Evolutionary conservation across 2,113 vertebrate species (phyloP).

Genomic region (Abramis brama): DNA sequence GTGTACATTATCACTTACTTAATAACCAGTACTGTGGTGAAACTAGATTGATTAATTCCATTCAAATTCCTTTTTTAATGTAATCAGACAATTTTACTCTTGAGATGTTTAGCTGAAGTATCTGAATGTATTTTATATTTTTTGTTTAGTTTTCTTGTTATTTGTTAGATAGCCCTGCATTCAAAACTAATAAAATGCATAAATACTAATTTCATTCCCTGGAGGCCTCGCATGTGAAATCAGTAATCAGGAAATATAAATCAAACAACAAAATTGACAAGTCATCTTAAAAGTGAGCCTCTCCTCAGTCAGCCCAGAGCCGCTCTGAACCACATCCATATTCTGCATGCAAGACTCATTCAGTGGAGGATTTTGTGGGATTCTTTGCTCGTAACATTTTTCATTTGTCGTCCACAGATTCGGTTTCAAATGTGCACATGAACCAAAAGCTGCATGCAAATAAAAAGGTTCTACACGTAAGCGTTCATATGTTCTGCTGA

Average conservation of each 20-base stretch:
- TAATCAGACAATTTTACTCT: neutral
- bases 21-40: neutral
- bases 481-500: neutral
- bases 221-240: too few relatives aligned
- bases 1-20: neutral
- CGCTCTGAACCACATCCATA: neutral
- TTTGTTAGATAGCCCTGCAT: neutral
- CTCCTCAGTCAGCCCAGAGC: too few relatives aligned
- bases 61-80: neutral
- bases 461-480: conserved; percentile 1
- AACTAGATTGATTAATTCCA: neutral
- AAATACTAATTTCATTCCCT: too few relatives aligned
- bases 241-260: neutral
- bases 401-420: conserved; percentile 17
- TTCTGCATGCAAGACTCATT: neutral
- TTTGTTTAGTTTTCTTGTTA: neutral
- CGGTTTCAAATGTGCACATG: neutral
- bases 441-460: neutral
- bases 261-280: too few relatives aligned
- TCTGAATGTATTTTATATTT: too few relatives aligned
- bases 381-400: neutral
- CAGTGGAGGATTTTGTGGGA: too few relatives aligned
- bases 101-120: too few relatives aligned
- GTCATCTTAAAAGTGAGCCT: too few relatives aligned
- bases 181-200: neutral